phyloP scores from a whole-genome alignment of 1,140 invertebrate genomes.

The Apis florea region DNA sequence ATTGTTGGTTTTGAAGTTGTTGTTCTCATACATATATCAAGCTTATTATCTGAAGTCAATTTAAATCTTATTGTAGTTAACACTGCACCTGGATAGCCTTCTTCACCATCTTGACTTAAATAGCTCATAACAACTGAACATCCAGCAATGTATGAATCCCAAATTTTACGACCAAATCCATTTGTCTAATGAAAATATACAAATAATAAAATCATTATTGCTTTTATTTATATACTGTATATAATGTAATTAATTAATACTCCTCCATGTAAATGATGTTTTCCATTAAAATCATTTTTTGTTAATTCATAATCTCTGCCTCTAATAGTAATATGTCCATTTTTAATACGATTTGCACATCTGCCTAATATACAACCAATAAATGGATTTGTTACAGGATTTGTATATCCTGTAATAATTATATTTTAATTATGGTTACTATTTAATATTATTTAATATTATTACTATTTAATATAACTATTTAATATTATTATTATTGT shows the following conservation, averaged over 20 bases:
- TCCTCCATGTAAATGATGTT: slow-evolving; percentile 92
- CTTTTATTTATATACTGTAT: neutral
- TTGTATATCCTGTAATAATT: slow-evolving; percentile 82
- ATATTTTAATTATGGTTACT: neutral
- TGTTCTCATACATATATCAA: slow-evolving; percentile 87
- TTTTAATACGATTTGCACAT: slow-evolving; percentile 90
- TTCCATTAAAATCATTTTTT: slow-evolving; percentile 84
- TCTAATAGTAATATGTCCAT: slow-evolving; percentile 85
- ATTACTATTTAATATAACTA: neutral
- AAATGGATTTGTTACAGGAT: slow-evolving; percentile 84
- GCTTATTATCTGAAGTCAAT: slow-evolving; percentile 86
- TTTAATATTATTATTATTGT: too few species aligned
- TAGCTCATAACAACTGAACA: slow-evolving; percentile 85
- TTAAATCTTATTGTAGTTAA: slow-evolving; percentile 85
- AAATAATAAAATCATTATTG: neutral
- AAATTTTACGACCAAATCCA: slow-evolving; percentile 71
- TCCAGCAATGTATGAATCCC: slow-evolving; percentile 79
- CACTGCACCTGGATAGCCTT: slow-evolving; percentile 91
- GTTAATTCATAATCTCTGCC: slow-evolving; percentile 85
- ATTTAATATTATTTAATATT: neutral
- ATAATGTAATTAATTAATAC: slow-evolving; percentile 63
- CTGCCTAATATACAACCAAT: slow-evolving; percentile 93
- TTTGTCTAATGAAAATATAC: slow-evolving; percentile 50
- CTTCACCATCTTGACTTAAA: slow-evolving; percentile 89
- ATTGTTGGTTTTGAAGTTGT: slow-evolving; percentile 88